Percentiles rank a stretch among this genome's conserved stretches.
Evolutionary conservation across 1,140 invertebrate genomes (phyloP).

Genomic region (Drosophila ogumai): DNA sequence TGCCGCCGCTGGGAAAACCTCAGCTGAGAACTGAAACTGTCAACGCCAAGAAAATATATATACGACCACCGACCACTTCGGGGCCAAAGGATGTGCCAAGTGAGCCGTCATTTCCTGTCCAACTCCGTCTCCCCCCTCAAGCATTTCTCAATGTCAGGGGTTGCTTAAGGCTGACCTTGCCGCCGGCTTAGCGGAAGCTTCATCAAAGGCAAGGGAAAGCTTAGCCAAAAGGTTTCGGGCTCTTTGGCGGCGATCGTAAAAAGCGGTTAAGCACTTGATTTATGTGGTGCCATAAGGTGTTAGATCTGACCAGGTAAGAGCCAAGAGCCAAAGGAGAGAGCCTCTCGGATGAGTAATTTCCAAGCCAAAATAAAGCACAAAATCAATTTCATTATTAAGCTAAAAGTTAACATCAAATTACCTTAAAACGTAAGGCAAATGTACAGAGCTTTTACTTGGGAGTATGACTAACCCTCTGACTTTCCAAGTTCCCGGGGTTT

Average conservation of each 20-base stretch:
- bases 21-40: conserved; percentile 21
- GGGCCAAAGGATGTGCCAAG: conserved; percentile 30
- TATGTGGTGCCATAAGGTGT: conserved; percentile 52
- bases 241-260: conserved; percentile 34
- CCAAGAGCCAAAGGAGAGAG: neutral
- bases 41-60: conserved; percentile 32
- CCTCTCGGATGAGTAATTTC: neutral
- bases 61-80: neutral
- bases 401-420: neutral
- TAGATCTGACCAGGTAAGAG: conserved; percentile 28
- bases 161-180: conserved; percentile 46
- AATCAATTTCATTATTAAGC: neutral
- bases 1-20: conserved; percentile 50
- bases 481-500: conserved; percentile 6
- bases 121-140: neutral
- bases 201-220: conserved; percentile 20
- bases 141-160: conserved; percentile 51
- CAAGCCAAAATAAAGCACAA: neutral
- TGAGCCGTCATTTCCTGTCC: conserved; percentile 51
- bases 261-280: conserved; percentile 59
- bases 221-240: conserved; percentile 35
- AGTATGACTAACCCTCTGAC: neutral
- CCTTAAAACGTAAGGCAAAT: neutral
- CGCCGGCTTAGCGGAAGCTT: conserved; percentile 27
- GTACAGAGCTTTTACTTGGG: neutral